Conservation (phyloP, 2,888 invertebrate species). For the Galerucella calmariensis region DNA sequence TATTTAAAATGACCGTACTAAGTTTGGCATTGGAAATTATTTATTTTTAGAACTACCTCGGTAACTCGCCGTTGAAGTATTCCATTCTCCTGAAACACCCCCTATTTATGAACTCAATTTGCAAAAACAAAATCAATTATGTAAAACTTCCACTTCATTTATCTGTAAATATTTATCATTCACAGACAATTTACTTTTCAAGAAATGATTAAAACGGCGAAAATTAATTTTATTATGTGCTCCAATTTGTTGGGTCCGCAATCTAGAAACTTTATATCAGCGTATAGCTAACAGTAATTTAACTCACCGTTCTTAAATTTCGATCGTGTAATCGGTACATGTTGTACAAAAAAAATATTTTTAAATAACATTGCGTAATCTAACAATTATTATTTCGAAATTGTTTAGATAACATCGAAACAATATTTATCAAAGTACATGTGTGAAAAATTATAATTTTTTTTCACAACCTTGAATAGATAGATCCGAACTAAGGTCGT, state of each 20-base stretch:
- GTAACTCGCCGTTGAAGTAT: too few species aligned
- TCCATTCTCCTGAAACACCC: too few species aligned
- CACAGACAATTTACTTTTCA: neutral
- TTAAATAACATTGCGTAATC: too few species aligned
- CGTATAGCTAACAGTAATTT: neutral
- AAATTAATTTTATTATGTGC: neutral
- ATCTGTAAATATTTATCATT: neutral
- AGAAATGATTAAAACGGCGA: neutral
- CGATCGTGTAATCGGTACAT: neutral
- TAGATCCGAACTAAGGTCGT: too few species aligned
- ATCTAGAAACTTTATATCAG: neutral
- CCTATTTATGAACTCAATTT: too few species aligned
- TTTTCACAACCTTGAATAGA: too few species aligned
- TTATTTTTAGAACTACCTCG: too few species aligned
- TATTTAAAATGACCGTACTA: too few species aligned
- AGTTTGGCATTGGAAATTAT: too few species aligned
- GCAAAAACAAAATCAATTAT: neutral
- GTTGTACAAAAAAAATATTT: neutral
- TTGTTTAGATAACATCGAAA: neutral
- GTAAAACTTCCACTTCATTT: neutral
- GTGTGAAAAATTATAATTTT: too few species aligned
- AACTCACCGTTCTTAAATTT: neutral
- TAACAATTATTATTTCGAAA: too few species aligned
- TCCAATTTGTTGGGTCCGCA: neutral
- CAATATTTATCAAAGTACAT: neutral